Evolutionary conservation across 2,797 vertebrate species (phyloP).

Genomic region (Crenuchus spilurus): DNA sequence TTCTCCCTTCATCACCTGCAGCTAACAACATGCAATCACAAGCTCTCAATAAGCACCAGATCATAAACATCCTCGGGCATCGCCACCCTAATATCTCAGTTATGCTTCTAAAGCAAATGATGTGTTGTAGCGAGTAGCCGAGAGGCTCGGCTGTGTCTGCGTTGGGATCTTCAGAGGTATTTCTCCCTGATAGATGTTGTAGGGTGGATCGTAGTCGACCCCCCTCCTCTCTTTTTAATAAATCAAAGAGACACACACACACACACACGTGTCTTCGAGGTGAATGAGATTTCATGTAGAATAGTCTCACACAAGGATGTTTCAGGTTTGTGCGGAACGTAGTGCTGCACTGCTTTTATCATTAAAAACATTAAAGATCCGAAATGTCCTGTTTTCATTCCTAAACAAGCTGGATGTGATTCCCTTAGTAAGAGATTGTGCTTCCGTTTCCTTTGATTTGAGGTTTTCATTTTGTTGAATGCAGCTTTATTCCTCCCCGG

Average conservation of each 20-base stretch:
- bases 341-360: neutral
- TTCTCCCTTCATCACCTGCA: slow-evolving; percentile 46
- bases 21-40: slow-evolving; percentile 53
- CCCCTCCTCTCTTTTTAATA: slow-evolving; percentile 62
- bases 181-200: slow-evolving; percentile 59
- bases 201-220: slow-evolving; percentile 62
- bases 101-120: slow-evolving; percentile 73
- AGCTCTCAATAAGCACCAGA: slow-evolving; percentile 54
- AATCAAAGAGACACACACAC: neutral
- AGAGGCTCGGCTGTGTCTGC: slow-evolving; percentile 58
- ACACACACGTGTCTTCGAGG: neutral
- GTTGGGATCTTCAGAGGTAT: slow-evolving; percentile 62
- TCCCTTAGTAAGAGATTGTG: slow-evolving; percentile 11
- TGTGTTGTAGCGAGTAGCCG: slow-evolving; percentile 70
- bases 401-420: slow-evolving; percentile 43
- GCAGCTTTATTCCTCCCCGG: slow-evolving; percentile 47
- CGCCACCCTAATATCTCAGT: slow-evolving; percentile 62
- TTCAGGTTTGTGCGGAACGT: no score
- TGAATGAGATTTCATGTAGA: neutral
- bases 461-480: slow-evolving; percentile 46
- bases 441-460: slow-evolving; percentile 49
- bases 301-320: neutral
- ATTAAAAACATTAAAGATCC: slow-evolving; percentile 19
- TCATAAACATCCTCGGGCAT: slow-evolving; percentile 57
- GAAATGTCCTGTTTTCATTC: slow-evolving; percentile 54